Conservation (phyloP, 2,888 invertebrate genomes). For the Conus canariensis region DNA sequence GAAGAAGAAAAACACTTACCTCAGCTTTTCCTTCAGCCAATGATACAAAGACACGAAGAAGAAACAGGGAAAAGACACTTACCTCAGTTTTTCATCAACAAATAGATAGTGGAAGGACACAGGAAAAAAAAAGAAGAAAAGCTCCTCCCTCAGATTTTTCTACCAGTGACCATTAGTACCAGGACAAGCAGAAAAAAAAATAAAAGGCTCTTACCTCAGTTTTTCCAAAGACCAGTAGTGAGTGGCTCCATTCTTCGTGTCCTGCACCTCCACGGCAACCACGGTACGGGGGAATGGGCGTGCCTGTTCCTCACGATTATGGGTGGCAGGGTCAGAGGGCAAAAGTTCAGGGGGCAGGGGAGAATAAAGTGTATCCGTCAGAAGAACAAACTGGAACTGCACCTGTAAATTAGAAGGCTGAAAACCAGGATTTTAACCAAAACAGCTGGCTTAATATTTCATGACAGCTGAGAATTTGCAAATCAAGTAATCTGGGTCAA, state of each 20-base stretch:
- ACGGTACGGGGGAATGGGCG: conserved; percentile 89
- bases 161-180: too few species aligned
- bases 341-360: conserved; percentile 93
- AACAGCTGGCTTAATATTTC: too few species aligned
- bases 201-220: conserved; percentile 86
- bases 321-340: conserved; percentile 60
- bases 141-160: not conserved
- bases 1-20: too few species aligned
- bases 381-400: conserved; percentile 98
- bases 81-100: not conserved
- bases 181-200: not conserved
- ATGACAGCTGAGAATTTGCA: too few species aligned
- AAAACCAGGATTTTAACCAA: too few species aligned
- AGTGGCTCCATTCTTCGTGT: conserved; percentile 99
- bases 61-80: not conserved
- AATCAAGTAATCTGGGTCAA: too few species aligned
- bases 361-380: conserved; percentile 98
- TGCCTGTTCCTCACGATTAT: conserved; percentile 58
- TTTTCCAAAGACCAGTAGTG: conserved; percentile 99
- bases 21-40: not conserved
- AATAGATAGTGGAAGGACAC: not conserved
- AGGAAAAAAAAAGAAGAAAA: not conserved
- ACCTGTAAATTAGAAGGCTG: conserved; percentile 82
- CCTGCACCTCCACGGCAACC: conserved; percentile 98
- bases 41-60: not conserved